Percentiles rank a stretch among this genome's conserved stretches.
phyloP scores from a whole-genome alignment of 2,797 vertebrate species.

The Hemitrygon akajei region DNA sequence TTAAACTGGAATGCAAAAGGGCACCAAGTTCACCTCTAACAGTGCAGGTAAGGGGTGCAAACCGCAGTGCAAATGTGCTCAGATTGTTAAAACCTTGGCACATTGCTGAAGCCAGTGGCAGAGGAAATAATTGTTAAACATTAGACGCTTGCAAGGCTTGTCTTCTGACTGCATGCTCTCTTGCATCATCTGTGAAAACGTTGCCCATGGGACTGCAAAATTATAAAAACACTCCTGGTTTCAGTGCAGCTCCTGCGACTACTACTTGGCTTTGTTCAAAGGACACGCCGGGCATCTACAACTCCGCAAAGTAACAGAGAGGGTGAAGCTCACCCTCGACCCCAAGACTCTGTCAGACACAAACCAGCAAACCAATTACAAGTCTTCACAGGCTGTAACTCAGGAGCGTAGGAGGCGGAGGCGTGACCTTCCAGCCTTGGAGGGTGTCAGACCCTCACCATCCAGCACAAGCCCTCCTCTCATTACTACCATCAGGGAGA shows the following conservation, averaged over 20 bases:
- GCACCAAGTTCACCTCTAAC: not conserved
- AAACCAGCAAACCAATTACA: no score
- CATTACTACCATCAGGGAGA: no score
- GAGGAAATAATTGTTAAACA: conserved; percentile 13
- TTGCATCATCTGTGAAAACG: not conserved
- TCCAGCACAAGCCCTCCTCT: no score
- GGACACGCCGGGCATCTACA: no score
- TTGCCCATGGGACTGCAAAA: not conserved
- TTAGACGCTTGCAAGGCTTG: not conserved
- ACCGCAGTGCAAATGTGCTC: not conserved
- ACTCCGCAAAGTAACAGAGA: no score
- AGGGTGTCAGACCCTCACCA: no score
- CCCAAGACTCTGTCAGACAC: no score
- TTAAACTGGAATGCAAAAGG: not conserved
- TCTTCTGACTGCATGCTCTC: not conserved
- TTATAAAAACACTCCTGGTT: not conserved
- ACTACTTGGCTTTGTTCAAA: not conserved
- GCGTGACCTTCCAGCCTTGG: no score
- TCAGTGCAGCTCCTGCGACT: not conserved
- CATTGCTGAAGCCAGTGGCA: not conserved
- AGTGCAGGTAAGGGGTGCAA: not conserved
- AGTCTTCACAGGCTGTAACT: no score
- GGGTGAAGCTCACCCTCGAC: no score
- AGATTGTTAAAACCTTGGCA: not conserved
- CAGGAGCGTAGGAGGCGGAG: no score